Evolutionary conservation across 1,140 invertebrate genomes (phyloP).

Genomic region (Elymnias hypermnestra): DNA sequence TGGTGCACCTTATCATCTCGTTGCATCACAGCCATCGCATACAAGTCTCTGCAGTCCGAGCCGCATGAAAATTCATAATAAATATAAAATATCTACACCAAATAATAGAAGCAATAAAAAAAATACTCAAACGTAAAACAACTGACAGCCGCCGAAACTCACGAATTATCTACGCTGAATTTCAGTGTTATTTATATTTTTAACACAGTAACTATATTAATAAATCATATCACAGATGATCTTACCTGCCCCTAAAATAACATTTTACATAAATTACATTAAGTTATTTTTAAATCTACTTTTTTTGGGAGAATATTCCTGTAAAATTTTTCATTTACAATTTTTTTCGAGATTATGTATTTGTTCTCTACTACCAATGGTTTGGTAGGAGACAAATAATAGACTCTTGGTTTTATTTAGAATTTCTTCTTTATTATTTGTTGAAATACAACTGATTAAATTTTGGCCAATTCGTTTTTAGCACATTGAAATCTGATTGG

Average conservation of each 20-base stretch:
- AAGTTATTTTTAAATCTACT: slow-evolving; percentile 29
- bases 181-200: slow-evolving; percentile 24
- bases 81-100: slow-evolving; percentile 42
- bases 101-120: slow-evolving; percentile 22
- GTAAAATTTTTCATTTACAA: slow-evolving; percentile 52
- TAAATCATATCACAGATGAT: slow-evolving; percentile 5
- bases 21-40: slow-evolving; percentile 61
- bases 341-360: slow-evolving; percentile 30
- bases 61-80: slow-evolving; percentile 49
- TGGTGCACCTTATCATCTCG: slow-evolving; percentile 69
- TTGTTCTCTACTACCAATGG: not conserved
- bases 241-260: slow-evolving; percentile 58
- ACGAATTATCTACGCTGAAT: slow-evolving; percentile 46
- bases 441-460: not conserved
- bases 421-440: slow-evolving; percentile 17
- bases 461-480: slow-evolving; percentile 20
- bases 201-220: slow-evolving; percentile 1
- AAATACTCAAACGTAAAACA: slow-evolving; percentile 66
- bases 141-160: slow-evolving; percentile 66
- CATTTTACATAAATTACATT: slow-evolving; percentile 42
- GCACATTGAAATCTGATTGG: not conserved
- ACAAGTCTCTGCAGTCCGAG: slow-evolving; percentile 55
- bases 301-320: slow-evolving; percentile 46
- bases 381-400: not conserved
- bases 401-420: not conserved